Conservation (phyloP, 2,797 vertebrate genomes). For the Peromyscus attwateri region DNA sequence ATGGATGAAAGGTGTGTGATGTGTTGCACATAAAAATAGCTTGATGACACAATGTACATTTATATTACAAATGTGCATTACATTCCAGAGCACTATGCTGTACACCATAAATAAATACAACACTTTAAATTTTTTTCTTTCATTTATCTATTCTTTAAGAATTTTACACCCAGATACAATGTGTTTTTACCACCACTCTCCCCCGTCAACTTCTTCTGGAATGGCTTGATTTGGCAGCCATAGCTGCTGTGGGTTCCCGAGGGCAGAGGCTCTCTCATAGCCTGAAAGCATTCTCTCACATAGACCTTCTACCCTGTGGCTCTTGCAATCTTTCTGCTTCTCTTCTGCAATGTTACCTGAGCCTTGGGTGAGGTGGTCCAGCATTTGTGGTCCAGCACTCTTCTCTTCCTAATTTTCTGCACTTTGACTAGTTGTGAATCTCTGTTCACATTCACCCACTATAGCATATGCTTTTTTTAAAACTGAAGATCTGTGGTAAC, state of each 20-base stretch:
- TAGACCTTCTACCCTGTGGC: background rate
- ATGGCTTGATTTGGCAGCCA: background rate
- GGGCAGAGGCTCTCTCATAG: no score
- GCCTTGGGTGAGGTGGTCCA: background rate
- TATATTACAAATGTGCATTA: background rate
- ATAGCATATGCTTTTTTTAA: background rate
- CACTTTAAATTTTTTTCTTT: background rate
- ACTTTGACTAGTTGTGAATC: background rate
- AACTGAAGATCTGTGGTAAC: background rate
- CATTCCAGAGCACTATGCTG: background rate
- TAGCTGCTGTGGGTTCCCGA: background rate
- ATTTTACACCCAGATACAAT: background rate
- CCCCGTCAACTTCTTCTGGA: background rate
- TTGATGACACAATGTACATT: background rate
- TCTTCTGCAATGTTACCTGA: background rate
- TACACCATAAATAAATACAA: background rate
- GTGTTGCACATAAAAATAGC: background rate
- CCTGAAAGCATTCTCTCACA: background rate
- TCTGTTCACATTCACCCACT: background rate
- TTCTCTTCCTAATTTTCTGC: background rate
- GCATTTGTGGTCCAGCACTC: background rate
- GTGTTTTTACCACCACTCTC: background rate
- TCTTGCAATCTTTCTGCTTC: background rate
- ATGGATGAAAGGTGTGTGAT: background rate
- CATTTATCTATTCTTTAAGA: background rate